Evolutionary conservation across 2,888 invertebrate genomes (phyloP).

Genomic region (Calliphora vomitoria): DNA sequence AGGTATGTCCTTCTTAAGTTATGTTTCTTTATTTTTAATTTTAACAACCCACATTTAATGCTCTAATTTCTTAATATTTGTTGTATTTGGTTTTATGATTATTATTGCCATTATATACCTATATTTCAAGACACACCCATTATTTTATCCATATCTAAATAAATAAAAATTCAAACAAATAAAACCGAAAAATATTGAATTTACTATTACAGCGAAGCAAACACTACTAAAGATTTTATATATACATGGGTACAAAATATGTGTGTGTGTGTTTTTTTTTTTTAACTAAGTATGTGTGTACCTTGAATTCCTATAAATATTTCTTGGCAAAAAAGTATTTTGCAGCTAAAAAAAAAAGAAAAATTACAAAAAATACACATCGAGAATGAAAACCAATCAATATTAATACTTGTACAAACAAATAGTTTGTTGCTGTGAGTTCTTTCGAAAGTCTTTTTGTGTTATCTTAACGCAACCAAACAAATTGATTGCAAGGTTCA

Average conservation of each 20-base stretch:
- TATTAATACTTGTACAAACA: constrained; percentile 60
- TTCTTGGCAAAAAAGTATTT: constrained; percentile 59
- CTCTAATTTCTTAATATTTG: constrained; percentile 51
- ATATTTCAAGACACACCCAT: constrained; percentile 55
- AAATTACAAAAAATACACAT: constrained; percentile 12
- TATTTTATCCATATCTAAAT: constrained; percentile 23
- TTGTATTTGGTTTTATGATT: constrained; percentile 26
- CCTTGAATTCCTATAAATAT: constrained; percentile 68
- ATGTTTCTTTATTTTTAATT: not conserved
- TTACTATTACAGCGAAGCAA: constrained; percentile 12
- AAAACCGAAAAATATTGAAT: constrained; percentile 32
- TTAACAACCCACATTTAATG: not conserved
- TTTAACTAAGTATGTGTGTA: constrained; percentile 32
- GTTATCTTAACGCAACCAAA: constrained; percentile 34
- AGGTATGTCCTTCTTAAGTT: constrained; percentile 51
- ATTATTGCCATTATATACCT: not conserved
- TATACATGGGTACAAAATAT: too few species aligned
- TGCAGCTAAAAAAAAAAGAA: constrained; percentile 23
- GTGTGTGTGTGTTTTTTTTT: not conserved
- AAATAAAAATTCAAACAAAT: constrained; percentile 32
- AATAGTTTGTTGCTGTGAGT: constrained; percentile 34
- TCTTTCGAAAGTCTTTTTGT: not conserved
- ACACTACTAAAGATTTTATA: not conserved
- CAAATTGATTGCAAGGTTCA: not conserved
- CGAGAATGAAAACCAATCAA: constrained; percentile 67